Conservation (phyloP, 2,113 vertebrate genomes). For the Lethenteron camtschaticum region DNA sequence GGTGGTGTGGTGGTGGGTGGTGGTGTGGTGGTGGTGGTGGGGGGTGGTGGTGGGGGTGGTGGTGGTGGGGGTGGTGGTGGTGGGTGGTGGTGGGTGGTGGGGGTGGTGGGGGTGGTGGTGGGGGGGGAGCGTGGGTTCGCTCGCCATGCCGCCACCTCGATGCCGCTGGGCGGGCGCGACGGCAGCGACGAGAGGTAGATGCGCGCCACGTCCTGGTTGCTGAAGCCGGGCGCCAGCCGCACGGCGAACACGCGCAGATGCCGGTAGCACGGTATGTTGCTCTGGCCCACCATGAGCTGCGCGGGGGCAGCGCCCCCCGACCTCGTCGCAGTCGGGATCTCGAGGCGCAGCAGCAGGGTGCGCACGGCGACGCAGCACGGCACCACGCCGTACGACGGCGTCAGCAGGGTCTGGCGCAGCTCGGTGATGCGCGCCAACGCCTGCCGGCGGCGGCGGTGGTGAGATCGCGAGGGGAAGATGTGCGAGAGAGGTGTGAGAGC, state of each 20-base stretch:
- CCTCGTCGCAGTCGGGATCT: conserved; percentile 56
- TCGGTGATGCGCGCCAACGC: conserved; percentile 27
- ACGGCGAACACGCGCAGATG: conserved; percentile 69
- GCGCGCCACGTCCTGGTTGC: conserved; percentile 75
- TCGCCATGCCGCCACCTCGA: no score
- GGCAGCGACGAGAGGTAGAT: conserved; percentile 81
- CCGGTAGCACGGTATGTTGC: conserved; percentile 87
- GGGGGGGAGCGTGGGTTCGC: no score
- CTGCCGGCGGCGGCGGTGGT: no score
- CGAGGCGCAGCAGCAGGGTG: conserved; percentile 65
- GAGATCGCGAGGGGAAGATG: no score
- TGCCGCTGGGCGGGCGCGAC: conserved; percentile 20
- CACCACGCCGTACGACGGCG: conserved; percentile 67
- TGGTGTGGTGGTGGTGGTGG: no score
- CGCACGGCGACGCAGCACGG: conserved; percentile 69
- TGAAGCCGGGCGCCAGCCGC: conserved; percentile 63
- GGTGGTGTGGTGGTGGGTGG: no score
- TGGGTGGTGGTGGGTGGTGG: no score
- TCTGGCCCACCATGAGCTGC: conserved; percentile 86
- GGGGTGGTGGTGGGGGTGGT: no score
- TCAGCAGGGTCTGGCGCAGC: conserved; percentile 66
- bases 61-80: no score
- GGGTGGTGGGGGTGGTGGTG: no score
- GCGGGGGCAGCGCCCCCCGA: conserved; percentile 55
- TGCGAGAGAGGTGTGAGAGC: no score